Base-by-base conservation (phyloP, 2,888 invertebrate species). In the Melolontha melolontha region DNA sequence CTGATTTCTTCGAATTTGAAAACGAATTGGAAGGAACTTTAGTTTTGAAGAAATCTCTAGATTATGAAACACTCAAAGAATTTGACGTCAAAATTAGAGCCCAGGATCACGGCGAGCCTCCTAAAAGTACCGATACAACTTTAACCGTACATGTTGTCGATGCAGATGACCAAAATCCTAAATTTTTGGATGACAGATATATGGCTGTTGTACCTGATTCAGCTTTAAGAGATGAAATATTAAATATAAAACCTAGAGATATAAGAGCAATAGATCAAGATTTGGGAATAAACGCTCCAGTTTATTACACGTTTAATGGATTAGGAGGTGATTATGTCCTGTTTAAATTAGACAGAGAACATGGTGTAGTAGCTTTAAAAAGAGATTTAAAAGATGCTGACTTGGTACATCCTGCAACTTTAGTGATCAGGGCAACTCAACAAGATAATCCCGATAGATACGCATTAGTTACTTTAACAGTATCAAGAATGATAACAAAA, bases 161-260 rank as follows among this genome's bases (percentile, higher is more conserved):
- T 81, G 95, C 95, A 0, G 96, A 96, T 78, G 96, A 96, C 82
- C 95, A 96, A 84, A 96, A 96, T 85, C 96, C 96, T 0, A 88
- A 88, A 76, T 96, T 95, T 80, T 79, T 87, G 7, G 88, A 90
- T 70, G 92, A 94, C 51, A 89, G 92, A 71, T 83, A 82, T 64
- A 88, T 88, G 47, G 90, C 92, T 0, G 83, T 87, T 6, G 77
- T 96, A 64, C 91, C 92, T 0, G 86, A 88, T 7, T 86, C 88
- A 59, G 87, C 87, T 0, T 83, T 83, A 71, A 84, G 90, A 88
- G 91, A 90, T 17, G 86, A 89, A 0, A 83, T 87, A 41, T 81
- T 96, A 47, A 85, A 85, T 68, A 88, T 92, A 27, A 87, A 88
- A 8, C 95, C 95, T 0, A 88, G 90, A 11, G 88, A 91, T 1